phyloP scores from a whole-genome alignment of 2,888 invertebrate genomes.

The Rhagophthalmus giganteus region DNA sequence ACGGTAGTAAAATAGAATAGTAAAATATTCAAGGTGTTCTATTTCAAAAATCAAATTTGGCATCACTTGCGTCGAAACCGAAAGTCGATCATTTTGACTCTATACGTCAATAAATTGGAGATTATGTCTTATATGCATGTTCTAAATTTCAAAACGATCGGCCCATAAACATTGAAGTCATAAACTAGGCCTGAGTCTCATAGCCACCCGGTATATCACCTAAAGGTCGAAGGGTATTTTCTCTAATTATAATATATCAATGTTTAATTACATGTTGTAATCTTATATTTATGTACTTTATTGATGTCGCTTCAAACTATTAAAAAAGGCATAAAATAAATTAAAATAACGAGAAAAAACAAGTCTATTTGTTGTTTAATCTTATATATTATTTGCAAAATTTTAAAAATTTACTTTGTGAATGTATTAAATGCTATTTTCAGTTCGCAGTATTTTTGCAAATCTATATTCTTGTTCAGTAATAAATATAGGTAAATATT shows the following conservation, averaged over 20 bases:
- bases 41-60: too few relatives aligned
- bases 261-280: slow-evolving; percentile 25
- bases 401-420: background rate
- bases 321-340: slow-evolving; percentile 1
- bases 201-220: too few relatives aligned
- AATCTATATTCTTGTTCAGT: slow-evolving; percentile 7
- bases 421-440: background rate
- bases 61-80: background rate
- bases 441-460: background rate
- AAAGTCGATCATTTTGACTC: background rate
- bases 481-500: slow-evolving; percentile 4
- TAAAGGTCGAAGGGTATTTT: slow-evolving; percentile 5
- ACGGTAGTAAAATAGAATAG: too few relatives aligned
- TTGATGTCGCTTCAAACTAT: slow-evolving; percentile 15
- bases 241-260: slow-evolving; percentile 18
- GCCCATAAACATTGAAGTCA: background rate
- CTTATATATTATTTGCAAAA: slow-evolving; percentile 5
- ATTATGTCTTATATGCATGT: background rate
- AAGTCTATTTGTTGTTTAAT: slow-evolving; percentile 6
- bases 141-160: background rate
- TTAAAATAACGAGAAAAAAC: background rate
- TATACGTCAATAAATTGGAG: background rate
- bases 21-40: too few relatives aligned
- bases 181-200: too few relatives aligned
- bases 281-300: slow-evolving; percentile 18